These are phyloP conservation scores for Enteromius paludinosus DNA, from an alignment of 2,797 vertebrate genomes.

Conservation along the genomic window DNA sequence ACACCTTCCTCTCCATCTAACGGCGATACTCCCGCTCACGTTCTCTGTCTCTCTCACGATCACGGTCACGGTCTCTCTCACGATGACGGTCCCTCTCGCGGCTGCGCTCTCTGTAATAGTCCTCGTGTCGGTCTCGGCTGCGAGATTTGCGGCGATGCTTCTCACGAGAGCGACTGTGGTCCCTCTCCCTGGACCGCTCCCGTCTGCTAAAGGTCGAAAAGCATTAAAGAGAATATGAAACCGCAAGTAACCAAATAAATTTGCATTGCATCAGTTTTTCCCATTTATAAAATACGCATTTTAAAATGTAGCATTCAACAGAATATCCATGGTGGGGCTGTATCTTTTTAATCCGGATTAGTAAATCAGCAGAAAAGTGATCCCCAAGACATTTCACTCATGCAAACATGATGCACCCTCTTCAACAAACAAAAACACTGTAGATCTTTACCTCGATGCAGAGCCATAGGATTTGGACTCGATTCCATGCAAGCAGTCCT, in stretches of 20 bases:
- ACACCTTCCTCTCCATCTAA: slow-evolving; percentile 82
- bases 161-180: slow-evolving; percentile 97
- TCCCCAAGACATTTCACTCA: not conserved
- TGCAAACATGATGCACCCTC: not conserved
- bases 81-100: slow-evolving; percentile 94
- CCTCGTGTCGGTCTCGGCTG: slow-evolving; percentile 96
- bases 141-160: slow-evolving; percentile 97
- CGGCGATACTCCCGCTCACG: slow-evolving; percentile 95
- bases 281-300: not conserved
- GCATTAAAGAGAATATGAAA: not conserved
- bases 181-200: slow-evolving; percentile 96
- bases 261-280: not conserved
- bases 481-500: slow-evolving; percentile 98
- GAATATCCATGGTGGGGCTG: not conserved
- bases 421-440: not conserved
- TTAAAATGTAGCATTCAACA: not conserved
- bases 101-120: slow-evolving; percentile 97
- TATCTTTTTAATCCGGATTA: not conserved
- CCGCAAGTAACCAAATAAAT: not conserved
- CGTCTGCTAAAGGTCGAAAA: slow-evolving; percentile 84
- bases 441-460: slow-evolving; percentile 86
- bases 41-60: slow-evolving; percentile 93
- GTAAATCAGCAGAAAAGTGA: not conserved
- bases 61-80: slow-evolving; percentile 91
- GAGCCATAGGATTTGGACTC: slow-evolving; percentile 99